A percentile compares a stretch with the other conserved stretches of the same genome.
Evolutionary conservation across 2,113 vertebrate species (phyloP).

Genomic region (Fregetta grallaria): DNA sequence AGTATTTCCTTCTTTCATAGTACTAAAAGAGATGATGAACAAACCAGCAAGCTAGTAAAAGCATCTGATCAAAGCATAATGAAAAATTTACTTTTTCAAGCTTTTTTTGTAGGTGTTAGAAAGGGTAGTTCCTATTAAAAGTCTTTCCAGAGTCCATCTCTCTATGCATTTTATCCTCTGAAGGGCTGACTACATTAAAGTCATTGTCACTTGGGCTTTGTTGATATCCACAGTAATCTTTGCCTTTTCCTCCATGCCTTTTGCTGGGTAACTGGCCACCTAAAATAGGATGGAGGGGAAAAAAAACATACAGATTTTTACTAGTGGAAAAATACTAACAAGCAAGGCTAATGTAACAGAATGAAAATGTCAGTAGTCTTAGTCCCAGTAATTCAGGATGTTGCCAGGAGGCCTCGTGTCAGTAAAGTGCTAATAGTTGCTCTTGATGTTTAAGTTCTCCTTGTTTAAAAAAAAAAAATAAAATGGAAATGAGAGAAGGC

Average conservation of each 20-base stretch:
- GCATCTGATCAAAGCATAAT: neutral
- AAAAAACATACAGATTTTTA: neutral
- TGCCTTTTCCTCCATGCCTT: neutral
- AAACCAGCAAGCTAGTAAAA: neutral
- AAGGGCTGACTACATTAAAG: neutral
- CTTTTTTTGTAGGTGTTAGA: neutral
- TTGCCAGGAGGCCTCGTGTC: neutral
- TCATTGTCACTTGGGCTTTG: neutral
- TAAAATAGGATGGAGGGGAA: neutral
- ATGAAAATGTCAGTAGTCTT: neutral
- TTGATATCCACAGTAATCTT: neutral
- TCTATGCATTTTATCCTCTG: neutral
- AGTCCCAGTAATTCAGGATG: neutral
- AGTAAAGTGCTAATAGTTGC: neutral
- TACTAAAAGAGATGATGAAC: neutral
- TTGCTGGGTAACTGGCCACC: slow-evolving; percentile 3
- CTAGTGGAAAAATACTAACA: neutral
- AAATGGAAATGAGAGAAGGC: neutral
- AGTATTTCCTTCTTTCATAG: neutral
- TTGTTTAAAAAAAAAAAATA: neutral
- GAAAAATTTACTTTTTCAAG: neutral
- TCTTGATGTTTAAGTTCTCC: neutral
- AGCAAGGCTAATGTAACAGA: neutral
- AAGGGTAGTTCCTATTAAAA: neutral
- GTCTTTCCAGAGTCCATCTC: neutral